phyloP scores from a whole-genome alignment of 2,113 vertebrate genomes.

The Enhydra lutris region DNA sequence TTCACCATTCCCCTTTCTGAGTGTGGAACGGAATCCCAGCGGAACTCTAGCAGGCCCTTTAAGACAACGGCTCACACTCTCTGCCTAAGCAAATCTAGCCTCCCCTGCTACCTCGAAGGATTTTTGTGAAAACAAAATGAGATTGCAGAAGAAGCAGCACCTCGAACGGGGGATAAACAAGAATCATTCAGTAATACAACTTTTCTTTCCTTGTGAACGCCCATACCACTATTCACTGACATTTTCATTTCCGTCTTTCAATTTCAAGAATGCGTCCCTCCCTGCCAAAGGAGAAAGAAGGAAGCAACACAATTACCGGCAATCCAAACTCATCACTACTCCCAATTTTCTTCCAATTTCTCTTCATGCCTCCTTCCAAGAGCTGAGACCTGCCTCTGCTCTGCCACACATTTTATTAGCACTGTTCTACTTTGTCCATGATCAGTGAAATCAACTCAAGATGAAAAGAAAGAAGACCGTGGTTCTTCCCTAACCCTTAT shows the following conservation, averaged over 20 bases:
- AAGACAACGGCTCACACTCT: neutral
- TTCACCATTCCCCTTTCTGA: neutral
- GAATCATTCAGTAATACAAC: neutral
- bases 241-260: neutral
- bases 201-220: neutral
- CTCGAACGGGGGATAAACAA: neutral
- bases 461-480: neutral
- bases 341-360: neutral
- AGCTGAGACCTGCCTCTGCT: constrained; percentile 23
- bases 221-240: neutral
- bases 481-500: neutral
- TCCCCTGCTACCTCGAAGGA: neutral
- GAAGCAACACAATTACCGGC: neutral
- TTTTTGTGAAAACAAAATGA: neutral
- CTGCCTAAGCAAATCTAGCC: neutral
- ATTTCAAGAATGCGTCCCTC: neutral
- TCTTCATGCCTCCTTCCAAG: neutral
- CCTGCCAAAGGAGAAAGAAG: constrained; percentile 25
- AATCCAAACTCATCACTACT: neutral
- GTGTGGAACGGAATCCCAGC: neutral
- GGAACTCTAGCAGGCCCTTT: neutral
- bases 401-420: constrained; percentile 3
- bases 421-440: neutral
- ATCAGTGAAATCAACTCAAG: constrained; percentile 10
- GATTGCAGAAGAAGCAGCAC: neutral